These are phyloP conservation scores for Drosophila tristis DNA, from an alignment of 1,140 invertebrate species.

Conservation along the genomic window DNA sequence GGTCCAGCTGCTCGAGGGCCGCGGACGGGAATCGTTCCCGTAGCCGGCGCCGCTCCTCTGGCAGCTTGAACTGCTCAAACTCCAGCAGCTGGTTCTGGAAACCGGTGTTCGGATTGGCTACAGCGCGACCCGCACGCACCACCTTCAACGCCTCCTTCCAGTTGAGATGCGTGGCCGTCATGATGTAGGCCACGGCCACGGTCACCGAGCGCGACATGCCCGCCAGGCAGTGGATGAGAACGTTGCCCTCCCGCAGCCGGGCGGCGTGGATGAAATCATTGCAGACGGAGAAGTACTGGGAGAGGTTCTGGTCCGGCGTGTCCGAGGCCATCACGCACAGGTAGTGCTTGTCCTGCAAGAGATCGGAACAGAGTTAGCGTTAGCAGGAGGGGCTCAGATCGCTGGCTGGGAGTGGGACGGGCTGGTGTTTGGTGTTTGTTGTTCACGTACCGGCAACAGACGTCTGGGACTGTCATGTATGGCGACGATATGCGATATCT, in stretches of 20 bases:
- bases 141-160: constrained; percentile 97
- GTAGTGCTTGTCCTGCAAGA: constrained; percentile 95
- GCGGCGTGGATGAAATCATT: constrained; percentile 98
- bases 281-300: constrained; percentile 95
- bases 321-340: constrained; percentile 97
- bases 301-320: constrained; percentile 95
- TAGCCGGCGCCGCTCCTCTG: constrained; percentile 93
- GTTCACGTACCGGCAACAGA: constrained; percentile 90
- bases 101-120: constrained; percentile 97
- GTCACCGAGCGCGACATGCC: constrained; percentile 98
- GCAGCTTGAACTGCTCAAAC: constrained; percentile 92
- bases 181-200: constrained; percentile 92
- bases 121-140: constrained; percentile 93
- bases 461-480: constrained; percentile 96
- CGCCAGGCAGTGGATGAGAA: constrained; percentile 97
- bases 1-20: constrained; percentile 90
- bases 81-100: constrained; percentile 97
- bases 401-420: no score
- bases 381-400: no score
- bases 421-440: background rate
- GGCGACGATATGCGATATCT: constrained; percentile 97
- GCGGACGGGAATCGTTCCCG: constrained; percentile 93
- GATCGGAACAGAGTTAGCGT: constrained; percentile 41
- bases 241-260: constrained; percentile 93
- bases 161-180: constrained; percentile 95